Evolutionary conservation across 2,113 vertebrate genomes (phyloP).

Genomic region (Glareola pratincola): DNA sequence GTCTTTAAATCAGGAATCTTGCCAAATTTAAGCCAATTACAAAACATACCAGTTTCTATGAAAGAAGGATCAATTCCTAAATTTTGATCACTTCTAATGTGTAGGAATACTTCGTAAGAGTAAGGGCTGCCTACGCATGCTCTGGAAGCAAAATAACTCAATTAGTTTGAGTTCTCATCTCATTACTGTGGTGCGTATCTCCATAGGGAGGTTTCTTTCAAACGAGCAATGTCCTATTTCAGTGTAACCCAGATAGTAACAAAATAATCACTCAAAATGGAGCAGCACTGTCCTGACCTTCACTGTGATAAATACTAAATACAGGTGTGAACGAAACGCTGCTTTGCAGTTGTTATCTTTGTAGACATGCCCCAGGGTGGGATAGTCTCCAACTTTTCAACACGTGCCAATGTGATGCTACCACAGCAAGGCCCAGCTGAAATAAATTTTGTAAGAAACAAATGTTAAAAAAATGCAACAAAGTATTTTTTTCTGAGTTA

Average conservation of each 20-base stretch:
- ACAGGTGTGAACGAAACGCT: not conserved
- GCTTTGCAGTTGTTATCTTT: not conserved
- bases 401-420: rapidly evolving
- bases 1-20: not conserved
- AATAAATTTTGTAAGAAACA: not conserved
- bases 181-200: not conserved
- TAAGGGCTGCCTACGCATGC: not conserved
- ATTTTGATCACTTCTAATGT: not conserved
- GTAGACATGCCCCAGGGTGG: not conserved
- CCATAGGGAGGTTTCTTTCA: not conserved
- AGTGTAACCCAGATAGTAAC: slow-evolving; percentile 27
- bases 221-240: not conserved
- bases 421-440: not conserved
- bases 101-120: not conserved
- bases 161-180: not conserved
- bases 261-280: slow-evolving; percentile 32
- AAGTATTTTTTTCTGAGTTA: not conserved
- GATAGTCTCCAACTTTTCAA: not conserved
- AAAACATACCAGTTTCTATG: not conserved
- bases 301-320: not conserved
- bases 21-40: not conserved
- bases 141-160: slow-evolving; percentile 12
- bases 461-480: not conserved
- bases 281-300: not conserved
- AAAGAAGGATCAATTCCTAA: not conserved